Evolutionary conservation across 2,888 invertebrate species (phyloP).

Genomic region (Zhuqinia jingwanae): DNA sequence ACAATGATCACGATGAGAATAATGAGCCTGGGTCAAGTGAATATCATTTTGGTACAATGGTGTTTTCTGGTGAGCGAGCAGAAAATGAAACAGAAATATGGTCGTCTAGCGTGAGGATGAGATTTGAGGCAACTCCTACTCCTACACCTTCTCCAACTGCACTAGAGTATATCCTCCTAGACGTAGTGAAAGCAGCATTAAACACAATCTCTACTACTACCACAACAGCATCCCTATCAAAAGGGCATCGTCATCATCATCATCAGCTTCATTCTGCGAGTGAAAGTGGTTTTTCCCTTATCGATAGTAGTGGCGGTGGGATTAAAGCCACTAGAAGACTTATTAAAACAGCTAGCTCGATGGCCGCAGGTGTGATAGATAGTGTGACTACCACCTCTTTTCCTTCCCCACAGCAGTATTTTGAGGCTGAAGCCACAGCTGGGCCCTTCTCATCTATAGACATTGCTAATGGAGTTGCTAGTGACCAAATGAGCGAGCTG

Average conservation of each 20-base stretch:
- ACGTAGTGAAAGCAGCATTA: constrained; percentile 26
- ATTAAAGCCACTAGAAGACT: constrained; percentile 39
- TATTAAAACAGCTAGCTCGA: constrained; percentile 55
- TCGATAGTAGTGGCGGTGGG: background rate
- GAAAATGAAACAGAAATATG: constrained; percentile 67
- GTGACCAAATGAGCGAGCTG: constrained; percentile 61
- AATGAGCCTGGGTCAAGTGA: constrained; percentile 40
- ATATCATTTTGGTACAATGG: constrained; percentile 50
- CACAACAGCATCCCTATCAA: background rate
- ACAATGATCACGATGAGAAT: background rate
- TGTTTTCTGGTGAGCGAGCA: constrained; percentile 67
- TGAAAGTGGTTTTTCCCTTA: constrained; percentile 20
- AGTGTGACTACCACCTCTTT: constrained; percentile 45
- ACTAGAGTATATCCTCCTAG: constrained; percentile 27
- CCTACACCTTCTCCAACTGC: constrained; percentile 39
- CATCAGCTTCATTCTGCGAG: constrained; percentile 50
- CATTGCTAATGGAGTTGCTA: constrained; percentile 33
- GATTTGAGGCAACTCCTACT: constrained; percentile 42
- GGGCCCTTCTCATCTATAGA: constrained; percentile 44
- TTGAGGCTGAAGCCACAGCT: constrained; percentile 26
- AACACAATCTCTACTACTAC: background rate
- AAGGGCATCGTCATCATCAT: constrained; percentile 49
- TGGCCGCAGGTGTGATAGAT: constrained; percentile 66
- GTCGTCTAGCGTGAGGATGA: constrained; percentile 56
- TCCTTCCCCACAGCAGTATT: constrained; percentile 48